Evolutionary conservation across 1,140 invertebrate species (phyloP).

Genomic region (Himalopsyche phryganea): DNA sequence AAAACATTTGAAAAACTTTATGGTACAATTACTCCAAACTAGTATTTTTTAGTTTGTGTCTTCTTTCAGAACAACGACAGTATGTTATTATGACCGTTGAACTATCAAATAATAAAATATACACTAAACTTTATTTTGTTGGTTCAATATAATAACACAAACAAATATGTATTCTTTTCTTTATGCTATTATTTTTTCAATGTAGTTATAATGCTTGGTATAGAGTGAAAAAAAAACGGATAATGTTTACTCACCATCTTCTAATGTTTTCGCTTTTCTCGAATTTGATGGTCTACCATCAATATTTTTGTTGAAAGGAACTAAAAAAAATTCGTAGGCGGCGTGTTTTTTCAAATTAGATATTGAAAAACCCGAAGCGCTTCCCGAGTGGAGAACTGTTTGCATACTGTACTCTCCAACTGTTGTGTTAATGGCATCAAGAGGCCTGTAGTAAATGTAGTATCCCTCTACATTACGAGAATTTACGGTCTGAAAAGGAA

Average conservation of each 20-base stretch:
- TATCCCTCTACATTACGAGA: conserved; percentile 72
- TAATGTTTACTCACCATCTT: conserved; percentile 62
- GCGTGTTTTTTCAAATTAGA: conserved; percentile 67
- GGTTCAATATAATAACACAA: too few relatives aligned
- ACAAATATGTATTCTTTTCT: too few relatives aligned
- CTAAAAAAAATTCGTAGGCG: conserved; percentile 74
- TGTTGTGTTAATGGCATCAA: conserved; percentile 55
- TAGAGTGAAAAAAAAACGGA: background rate
- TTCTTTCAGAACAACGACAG: too few relatives aligned
- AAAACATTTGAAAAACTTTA: too few relatives aligned
- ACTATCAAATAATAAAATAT: too few relatives aligned
- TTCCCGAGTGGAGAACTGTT: conserved; percentile 69
- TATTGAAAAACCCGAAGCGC: conserved; percentile 67
- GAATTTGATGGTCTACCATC: conserved; percentile 77
- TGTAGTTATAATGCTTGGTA: too few relatives aligned
- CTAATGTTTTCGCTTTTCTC: conserved; percentile 62
- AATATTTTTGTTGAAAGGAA: conserved; percentile 74
- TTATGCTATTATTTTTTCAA: too few relatives aligned
- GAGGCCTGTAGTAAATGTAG: conserved; percentile 63
- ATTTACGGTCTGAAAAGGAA: conserved; percentile 54
- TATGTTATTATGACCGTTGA: too few relatives aligned
- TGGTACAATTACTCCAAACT: too few relatives aligned
- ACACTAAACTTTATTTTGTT: too few relatives aligned
- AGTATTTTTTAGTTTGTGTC: too few relatives aligned
- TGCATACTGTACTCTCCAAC: conserved; percentile 66